A percentile compares a stretch with the other conserved stretches of the same genome.
Evolutionary conservation across 2,797 vertebrate genomes (phyloP).

Genomic region (Delichon dasypus): DNA sequence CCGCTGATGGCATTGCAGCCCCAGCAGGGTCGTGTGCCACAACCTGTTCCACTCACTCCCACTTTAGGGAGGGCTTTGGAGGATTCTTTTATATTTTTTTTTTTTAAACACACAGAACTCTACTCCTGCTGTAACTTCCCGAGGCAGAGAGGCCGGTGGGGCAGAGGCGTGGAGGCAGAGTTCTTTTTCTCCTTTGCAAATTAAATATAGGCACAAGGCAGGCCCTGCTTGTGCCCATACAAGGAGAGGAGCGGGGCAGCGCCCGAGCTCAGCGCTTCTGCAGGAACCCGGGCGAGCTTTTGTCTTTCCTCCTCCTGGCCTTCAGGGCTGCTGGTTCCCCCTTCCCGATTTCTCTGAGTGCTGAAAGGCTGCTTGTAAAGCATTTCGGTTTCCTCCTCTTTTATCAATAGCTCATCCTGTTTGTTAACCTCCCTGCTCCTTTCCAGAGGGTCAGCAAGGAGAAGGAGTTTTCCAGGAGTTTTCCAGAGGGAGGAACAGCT

Average conservation of each 20-base stretch:
- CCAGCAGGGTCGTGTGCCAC: neutral
- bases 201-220: conserved; percentile 66
- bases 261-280: conserved; percentile 2
- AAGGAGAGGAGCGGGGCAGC: conserved; percentile 59
- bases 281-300: neutral
- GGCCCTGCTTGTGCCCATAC: conserved; percentile 58
- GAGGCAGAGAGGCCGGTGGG: neutral
- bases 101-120: neutral
- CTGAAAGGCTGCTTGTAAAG: neutral
- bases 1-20: fast-evolving
- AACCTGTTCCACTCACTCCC: neutral
- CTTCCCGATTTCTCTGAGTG: neutral
- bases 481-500: neutral
- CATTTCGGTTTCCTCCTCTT: neutral
- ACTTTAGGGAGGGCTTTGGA: neutral
- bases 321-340: neutral
- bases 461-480: neutral
- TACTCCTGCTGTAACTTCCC: neutral
- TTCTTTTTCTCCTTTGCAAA: neutral
- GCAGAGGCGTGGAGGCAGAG: neutral
- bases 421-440: neutral
- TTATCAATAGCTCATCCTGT: neutral
- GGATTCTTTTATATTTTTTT: neutral
- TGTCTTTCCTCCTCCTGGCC: neutral
- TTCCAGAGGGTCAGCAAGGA: neutral